Conservation (phyloP, 2,888 invertebrate genomes). For the Chymomyza procnemis region DNA sequence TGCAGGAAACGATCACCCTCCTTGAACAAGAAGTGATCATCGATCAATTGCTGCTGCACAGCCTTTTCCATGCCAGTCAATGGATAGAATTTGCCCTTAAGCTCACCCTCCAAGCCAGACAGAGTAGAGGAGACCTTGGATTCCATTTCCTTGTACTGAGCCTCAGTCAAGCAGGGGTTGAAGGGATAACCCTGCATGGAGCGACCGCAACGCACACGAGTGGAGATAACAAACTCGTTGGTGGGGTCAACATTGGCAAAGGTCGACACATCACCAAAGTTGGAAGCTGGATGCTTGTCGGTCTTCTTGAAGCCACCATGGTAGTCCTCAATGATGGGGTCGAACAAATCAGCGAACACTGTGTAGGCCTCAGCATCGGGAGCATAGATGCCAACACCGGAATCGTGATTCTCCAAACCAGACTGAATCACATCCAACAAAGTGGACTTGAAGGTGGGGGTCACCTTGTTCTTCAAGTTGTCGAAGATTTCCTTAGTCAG, state of each 20-base stretch:
- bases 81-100: conserved; percentile 96
- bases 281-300: conserved; percentile 95
- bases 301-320: conserved; percentile 96
- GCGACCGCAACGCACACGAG: conserved; percentile 97
- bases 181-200: conserved; percentile 97
- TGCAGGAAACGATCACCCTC: conserved; percentile 90
- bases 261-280: conserved; percentile 94
- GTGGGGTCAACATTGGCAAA: conserved; percentile 96
- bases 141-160: conserved; percentile 98
- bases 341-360: conserved; percentile 94
- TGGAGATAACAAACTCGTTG: conserved; percentile 94
- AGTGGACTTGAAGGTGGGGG: conserved; percentile 91
- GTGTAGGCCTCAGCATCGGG: conserved; percentile 97
- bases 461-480: conserved; percentile 94
- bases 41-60: conserved; percentile 96
- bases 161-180: conserved; percentile 97
- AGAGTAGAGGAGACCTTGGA: conserved; percentile 90
- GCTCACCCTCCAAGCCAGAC: conserved; percentile 90
- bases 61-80: conserved; percentile 97
- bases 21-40: conserved; percentile 99
- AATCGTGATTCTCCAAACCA: conserved; percentile 97
- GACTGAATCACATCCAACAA: conserved; percentile 97
- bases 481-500: conserved; percentile 95
- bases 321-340: conserved; percentile 98
- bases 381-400: conserved; percentile 97